Percentiles rank a stretch among this genome's conserved stretches.
These are phyloP conservation scores for Rhynchopsitta pachyrhyncha DNA, from an alignment of 2,113 vertebrate genomes.

Conservation along the genomic window DNA sequence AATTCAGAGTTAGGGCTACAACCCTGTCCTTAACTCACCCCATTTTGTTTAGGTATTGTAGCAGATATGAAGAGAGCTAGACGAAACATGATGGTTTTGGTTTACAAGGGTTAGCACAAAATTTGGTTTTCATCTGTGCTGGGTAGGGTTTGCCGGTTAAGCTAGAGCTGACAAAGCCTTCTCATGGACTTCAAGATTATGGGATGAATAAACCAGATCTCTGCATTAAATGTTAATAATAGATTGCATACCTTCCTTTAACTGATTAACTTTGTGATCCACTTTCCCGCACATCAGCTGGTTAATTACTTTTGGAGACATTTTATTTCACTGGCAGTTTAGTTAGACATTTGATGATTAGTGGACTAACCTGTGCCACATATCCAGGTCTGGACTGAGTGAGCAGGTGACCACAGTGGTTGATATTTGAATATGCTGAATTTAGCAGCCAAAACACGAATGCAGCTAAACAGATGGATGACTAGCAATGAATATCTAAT, in stretches of 20 bases:
- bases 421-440: background rate
- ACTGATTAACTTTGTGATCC: background rate
- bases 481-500: background rate
- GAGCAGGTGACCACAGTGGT: background rate
- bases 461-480: background rate
- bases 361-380: background rate
- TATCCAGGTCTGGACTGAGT: background rate
- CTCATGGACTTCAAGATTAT: background rate
- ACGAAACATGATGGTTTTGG: background rate
- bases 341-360: background rate
- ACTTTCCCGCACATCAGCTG: background rate
- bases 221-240: background rate
- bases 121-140: background rate
- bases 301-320: background rate
- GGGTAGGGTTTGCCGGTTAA: background rate
- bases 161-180: background rate
- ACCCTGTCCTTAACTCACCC: conserved; percentile 77
- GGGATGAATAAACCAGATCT: background rate
- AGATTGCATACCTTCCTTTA: background rate
- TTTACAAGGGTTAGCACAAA: background rate
- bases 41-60: conserved; percentile 64
- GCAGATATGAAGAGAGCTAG: background rate
- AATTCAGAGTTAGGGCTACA: conserved; percentile 67
- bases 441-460: background rate
- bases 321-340: background rate